phyloP scores from a whole-genome alignment of 2,888 invertebrate genomes.

The Cheilosia scutellata region DNA sequence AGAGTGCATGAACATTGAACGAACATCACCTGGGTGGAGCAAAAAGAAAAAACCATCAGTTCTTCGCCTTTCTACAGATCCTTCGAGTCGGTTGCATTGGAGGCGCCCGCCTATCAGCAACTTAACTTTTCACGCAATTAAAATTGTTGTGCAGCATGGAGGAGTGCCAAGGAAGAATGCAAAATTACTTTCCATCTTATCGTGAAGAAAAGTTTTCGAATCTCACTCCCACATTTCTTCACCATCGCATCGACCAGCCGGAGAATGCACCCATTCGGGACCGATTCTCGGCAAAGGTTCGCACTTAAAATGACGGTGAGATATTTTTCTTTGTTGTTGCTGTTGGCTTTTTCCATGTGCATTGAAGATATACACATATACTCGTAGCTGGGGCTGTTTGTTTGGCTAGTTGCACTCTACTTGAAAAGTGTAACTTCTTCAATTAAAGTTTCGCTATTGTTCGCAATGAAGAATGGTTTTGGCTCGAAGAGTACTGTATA shows the following conservation, averaged over 20 bases:
- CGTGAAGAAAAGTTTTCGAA: slow-evolving; percentile 65
- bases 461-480: slow-evolving; percentile 64
- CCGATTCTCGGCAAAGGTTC: slow-evolving; percentile 60
- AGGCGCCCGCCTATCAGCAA: slow-evolving; percentile 66
- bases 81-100: slow-evolving; percentile 24
- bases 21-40: slow-evolving; percentile 49
- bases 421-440: slow-evolving; percentile 76
- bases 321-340: slow-evolving; percentile 57
- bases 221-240: slow-evolving; percentile 1
- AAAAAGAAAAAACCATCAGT: slow-evolving; percentile 16
- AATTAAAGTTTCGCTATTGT: slow-evolving; percentile 75
- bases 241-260: background rate
- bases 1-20: slow-evolving; percentile 29
- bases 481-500: background rate
- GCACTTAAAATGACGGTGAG: slow-evolving; percentile 72
- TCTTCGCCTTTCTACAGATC: slow-evolving; percentile 3
- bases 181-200: slow-evolving; percentile 75
- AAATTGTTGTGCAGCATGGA: slow-evolving; percentile 61
- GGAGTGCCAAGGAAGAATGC: slow-evolving; percentile 61
- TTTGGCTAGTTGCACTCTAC: slow-evolving; percentile 72
- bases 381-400: slow-evolving; percentile 47
- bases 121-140: slow-evolving; percentile 76
- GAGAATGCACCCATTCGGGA: slow-evolving; percentile 53
- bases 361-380: background rate
- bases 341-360: slow-evolving; percentile 6